These are phyloP conservation scores for Podarcis muralis DNA, from an alignment of 2,113 vertebrate species.

Conservation along the genomic window DNA sequence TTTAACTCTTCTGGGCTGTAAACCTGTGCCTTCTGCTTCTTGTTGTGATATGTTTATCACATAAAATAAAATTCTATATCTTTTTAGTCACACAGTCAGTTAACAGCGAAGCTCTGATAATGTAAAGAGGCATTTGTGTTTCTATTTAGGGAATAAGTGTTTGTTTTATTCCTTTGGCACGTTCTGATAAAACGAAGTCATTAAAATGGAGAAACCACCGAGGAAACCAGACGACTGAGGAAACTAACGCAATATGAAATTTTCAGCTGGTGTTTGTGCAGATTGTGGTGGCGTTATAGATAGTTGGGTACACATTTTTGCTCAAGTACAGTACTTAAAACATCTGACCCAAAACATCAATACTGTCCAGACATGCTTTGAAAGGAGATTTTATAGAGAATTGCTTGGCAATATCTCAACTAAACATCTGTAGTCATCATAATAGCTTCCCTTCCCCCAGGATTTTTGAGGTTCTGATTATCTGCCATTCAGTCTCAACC, in stretches of 20 bases:
- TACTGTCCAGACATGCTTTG: neutral
- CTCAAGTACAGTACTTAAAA: neutral
- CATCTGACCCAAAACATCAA: neutral
- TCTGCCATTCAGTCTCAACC: neutral
- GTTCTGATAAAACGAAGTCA: slow-evolving; percentile 25
- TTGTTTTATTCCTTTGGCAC: neutral
- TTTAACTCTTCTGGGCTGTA: neutral
- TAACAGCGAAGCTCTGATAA: neutral
- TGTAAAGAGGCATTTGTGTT: slow-evolving; percentile 7
- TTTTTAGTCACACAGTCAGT: neutral
- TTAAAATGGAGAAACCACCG: neutral
- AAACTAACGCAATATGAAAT: slow-evolving; percentile 33
- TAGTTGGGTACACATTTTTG: neutral
- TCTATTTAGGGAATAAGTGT: neutral
- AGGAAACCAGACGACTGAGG: neutral
- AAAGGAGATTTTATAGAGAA: neutral
- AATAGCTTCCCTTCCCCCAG: neutral
- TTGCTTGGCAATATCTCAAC: slow-evolving; percentile 8
- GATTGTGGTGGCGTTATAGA: slow-evolving; percentile 7
- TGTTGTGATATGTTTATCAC: neutral
- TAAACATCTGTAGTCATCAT: neutral
- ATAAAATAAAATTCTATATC: neutral
- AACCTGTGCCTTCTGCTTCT: neutral
- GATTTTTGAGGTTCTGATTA: slow-evolving; percentile 24
- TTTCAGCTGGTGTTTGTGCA: neutral